Evolutionary conservation across 2,113 vertebrate species (phyloP).

Genomic region (Hylia prasina): DNA sequence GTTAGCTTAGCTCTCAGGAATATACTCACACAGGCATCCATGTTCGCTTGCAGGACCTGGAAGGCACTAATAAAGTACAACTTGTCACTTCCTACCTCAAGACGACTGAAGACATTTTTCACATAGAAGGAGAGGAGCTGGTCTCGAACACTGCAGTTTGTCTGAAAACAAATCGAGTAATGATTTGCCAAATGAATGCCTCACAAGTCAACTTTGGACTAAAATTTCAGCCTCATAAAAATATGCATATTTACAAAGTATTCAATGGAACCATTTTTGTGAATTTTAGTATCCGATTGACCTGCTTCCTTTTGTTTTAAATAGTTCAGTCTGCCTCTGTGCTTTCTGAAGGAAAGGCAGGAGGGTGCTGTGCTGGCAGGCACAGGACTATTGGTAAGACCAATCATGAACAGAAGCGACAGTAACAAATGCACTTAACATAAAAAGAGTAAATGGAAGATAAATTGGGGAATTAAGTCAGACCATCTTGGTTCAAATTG

Average conservation of each 20-base stretch:
- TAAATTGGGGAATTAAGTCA: not conserved
- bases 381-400: not conserved
- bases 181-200: not conserved
- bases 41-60: conserved; percentile 37
- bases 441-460: not conserved
- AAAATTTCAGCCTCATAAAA: not conserved
- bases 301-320: not conserved
- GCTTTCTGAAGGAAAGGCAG: not conserved
- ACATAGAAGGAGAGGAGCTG: conserved; percentile 74
- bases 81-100: not conserved
- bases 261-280: not conserved
- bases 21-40: conserved; percentile 72
- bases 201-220: not conserved
- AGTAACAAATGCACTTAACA: not conserved
- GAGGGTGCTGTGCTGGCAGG: not conserved
- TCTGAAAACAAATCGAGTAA: conserved; percentile 49
- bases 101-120: conserved; percentile 65
- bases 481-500: not conserved
- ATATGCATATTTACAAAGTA: not conserved
- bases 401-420: not conserved
- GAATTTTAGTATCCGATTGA: not conserved
- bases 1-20: not conserved
- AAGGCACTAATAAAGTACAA: conserved; percentile 59
- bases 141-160: conserved; percentile 64
- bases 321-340: not conserved